Evolutionary conservation across 2,113 vertebrate species (phyloP).

Genomic region (Sigmodon hispidus): DNA sequence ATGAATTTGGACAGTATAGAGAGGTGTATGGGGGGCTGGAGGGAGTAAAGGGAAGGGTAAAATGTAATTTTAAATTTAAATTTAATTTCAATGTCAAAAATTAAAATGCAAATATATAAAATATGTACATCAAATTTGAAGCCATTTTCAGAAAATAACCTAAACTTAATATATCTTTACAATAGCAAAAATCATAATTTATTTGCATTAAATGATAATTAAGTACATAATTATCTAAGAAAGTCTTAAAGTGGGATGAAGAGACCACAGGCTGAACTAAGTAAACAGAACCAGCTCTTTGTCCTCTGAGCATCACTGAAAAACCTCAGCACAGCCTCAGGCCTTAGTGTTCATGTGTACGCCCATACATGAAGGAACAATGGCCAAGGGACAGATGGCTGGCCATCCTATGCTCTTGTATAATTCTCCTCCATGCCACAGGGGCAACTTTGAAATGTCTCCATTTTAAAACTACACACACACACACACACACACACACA

Average conservation of each 20-base stretch:
- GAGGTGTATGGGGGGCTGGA: not conserved
- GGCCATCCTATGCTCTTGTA: too few species aligned
- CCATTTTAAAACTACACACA: not conserved
- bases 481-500: not conserved
- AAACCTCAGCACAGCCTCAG: fast-evolving
- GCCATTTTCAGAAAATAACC: not conserved
- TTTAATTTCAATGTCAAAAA: not conserved
- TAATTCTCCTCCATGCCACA: not conserved
- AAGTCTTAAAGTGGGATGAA: not conserved
- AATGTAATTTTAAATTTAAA: not conserved
- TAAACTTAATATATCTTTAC: not conserved
- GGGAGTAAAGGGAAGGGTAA: not conserved
- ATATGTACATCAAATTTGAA: not conserved
- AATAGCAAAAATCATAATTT: not conserved
- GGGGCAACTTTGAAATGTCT: not conserved
- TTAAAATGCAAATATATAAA: not conserved
- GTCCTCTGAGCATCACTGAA: not conserved
- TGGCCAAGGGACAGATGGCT: not conserved
- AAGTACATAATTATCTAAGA: not conserved
- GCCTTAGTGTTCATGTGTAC: not conserved
- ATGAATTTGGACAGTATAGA: not conserved
- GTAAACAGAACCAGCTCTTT: not conserved
- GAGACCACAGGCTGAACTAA: not conserved
- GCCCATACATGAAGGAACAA: not conserved
- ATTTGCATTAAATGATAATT: not conserved